Evolutionary conservation across 2,888 invertebrate species (phyloP), one percentile per base, ranked within the genome.

Genomic region (Drosophila merina): DNA sequence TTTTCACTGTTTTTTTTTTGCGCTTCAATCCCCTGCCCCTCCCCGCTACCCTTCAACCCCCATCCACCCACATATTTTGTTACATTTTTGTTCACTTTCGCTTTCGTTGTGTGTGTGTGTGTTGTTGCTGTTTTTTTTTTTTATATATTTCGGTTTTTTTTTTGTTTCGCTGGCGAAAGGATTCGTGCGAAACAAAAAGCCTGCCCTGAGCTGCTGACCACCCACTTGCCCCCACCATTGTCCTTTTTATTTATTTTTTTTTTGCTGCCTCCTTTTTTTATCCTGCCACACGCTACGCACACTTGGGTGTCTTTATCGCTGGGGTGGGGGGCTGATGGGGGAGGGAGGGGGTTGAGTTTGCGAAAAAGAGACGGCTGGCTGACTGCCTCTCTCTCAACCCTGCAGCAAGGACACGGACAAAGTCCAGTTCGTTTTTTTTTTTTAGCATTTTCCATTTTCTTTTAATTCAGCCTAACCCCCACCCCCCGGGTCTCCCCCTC

Each of bases 371-470:
- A 70, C 38, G 55, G 33, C 49, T 54, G n/a, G 4, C n/a, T 5
- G 36, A n/a, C 36, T n/a, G 36, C 5, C 36, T 36, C 42, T n/a
- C 40, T 38, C 72, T 33, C 49, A 69, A 52, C 69, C 73, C 73
- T 50, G 48, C 36, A 49, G 49, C 44, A 50, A 63, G 64, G 64
- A 51, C 51, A 30, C 50, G 50, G 63, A 50, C 69, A 47, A 52
- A 36, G 68, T 71, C 68, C 60, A 71, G 63, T 47, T 81, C 58
- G 76, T 74, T 50, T 58, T 57, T 81, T 57, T 81, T 72, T 79
- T 88, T 82, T 83, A 86, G 86, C 88, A 82, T 82, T 82, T 82
- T 88, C 88, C 81, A 88, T 86, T 82, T 82, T 82, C 86, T 82
- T 88, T 88, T 85, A 87, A 81, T 82, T 86, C 80, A 78, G 82